A percentile compares a stretch with the other conserved stretches of the same genome.
Evolutionary conservation across 1,140 invertebrate species (phyloP).

Genomic region (Ruditapes philippinarum): DNA sequence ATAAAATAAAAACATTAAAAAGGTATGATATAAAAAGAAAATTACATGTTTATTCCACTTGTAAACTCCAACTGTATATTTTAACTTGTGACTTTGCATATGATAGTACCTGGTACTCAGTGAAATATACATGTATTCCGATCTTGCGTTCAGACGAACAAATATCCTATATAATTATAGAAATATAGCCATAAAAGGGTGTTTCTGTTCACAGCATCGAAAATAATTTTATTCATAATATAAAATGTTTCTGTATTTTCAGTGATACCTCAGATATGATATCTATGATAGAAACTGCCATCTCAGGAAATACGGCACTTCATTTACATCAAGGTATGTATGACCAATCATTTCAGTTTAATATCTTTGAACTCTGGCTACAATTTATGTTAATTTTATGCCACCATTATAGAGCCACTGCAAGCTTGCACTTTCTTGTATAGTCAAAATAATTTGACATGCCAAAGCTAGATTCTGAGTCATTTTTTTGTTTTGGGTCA

Average conservation of each 20-base stretch:
- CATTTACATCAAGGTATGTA: neutral
- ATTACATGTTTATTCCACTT: too few species aligned
- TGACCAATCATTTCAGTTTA: too few species aligned
- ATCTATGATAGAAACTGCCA: neutral
- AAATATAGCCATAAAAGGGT: neutral
- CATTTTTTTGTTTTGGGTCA: too few species aligned
- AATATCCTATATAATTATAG: neutral
- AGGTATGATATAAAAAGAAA: too few species aligned
- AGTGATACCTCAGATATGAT: neutral
- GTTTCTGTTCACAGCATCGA: neutral
- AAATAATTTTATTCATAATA: neutral
- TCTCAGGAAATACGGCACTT: neutral
- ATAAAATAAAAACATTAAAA: too few species aligned
- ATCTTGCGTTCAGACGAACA: neutral
- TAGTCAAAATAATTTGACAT: too few species aligned
- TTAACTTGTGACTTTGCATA: neutral
- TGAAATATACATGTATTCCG: neutral
- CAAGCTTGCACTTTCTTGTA: too few species aligned
- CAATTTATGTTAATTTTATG: too few species aligned
- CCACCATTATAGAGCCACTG: too few species aligned
- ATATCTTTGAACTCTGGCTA: too few species aligned
- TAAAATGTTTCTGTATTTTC: neutral
- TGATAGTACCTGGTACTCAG: neutral
- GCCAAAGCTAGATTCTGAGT: too few species aligned
- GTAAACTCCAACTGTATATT: too few species aligned